A percentile compares a stretch with the other conserved stretches of the same genome.
These are phyloP conservation scores for Timema podura DNA, from an alignment of 2,888 invertebrate genomes.

Conservation along the genomic window DNA sequence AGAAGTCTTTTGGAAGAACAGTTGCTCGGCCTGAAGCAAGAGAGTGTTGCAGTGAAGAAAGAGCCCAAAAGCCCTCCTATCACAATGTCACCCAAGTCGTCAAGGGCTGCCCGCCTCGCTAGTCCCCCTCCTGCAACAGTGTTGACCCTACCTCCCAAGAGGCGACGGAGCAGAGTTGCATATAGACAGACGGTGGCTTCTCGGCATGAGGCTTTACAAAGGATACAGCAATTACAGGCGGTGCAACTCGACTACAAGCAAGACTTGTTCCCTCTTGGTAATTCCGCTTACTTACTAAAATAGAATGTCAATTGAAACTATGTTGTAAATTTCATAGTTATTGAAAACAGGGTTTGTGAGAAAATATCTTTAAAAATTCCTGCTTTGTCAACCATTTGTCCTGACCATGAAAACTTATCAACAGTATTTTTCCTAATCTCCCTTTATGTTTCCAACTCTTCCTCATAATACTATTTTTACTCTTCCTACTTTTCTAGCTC, in stretches of 20 bases:
- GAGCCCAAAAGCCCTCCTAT: conserved; percentile 20
- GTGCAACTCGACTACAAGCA: conserved; percentile 35
- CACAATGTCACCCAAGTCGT: conserved; percentile 13
- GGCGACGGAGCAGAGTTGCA: conserved; percentile 20
- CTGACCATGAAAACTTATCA: no score
- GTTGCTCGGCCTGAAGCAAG: conserved; percentile 30
- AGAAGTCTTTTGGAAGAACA: conserved; percentile 33
- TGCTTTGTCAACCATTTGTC: no score
- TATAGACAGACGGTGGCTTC: conserved; percentile 21
- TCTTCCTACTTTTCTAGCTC: no score
- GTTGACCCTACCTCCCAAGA: conserved; percentile 24
- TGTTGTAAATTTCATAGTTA: no score
- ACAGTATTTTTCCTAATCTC: no score
- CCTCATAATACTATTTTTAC: no score
- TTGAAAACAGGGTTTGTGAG: no score
- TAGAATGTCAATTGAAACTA: no score
- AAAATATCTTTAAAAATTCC: no score
- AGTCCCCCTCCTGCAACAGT: conserved; percentile 15
- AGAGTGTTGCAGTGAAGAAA: conserved; percentile 22
- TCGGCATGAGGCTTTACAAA: conserved; percentile 53
- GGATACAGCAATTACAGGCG: conserved; percentile 48
- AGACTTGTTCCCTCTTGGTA: conserved; percentile 43
- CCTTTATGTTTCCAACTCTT: no score
- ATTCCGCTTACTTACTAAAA: no score
- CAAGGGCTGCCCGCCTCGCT: conserved; percentile 18